Percentiles rank a stretch among this genome's conserved stretches.
These are phyloP conservation scores for Melanargia galathea DNA, from an alignment of 2,888 invertebrate genomes.

Conservation along the genomic window DNA sequence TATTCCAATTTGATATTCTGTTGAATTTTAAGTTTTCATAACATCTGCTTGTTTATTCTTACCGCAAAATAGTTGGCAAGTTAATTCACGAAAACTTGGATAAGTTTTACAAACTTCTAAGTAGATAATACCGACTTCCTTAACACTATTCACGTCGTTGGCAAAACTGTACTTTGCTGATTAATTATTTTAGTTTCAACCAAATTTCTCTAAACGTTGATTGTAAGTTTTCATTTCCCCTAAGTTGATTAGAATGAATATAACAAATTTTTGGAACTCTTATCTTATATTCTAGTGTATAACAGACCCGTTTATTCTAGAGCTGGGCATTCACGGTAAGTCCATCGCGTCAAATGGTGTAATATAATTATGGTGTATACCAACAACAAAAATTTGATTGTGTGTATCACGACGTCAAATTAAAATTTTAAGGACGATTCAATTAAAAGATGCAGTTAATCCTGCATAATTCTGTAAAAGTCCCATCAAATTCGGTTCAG, in stretches of 20 bases:
- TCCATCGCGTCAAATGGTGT: no score
- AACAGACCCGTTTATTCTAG: no score
- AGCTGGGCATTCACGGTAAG: no score
- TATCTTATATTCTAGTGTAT: no score
- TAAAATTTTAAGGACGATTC: no score
- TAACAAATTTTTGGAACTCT: no score
- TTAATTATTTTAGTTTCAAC: not conserved
- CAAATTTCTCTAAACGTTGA: not conserved
- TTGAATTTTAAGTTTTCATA: conserved; percentile 16
- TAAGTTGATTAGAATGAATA: not conserved
- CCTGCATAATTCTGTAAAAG: no score
- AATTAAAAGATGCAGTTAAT: no score
- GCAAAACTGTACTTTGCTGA: conserved; percentile 3
- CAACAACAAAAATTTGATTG: no score
- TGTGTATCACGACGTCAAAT: no score
- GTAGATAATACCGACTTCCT: conserved; percentile 27
- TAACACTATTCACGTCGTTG: conserved; percentile 14
- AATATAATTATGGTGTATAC: no score
- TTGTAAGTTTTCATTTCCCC: not conserved
- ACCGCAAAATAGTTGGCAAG: conserved; percentile 27
- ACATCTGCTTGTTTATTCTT: conserved; percentile 30
- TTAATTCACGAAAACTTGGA: conserved; percentile 34
- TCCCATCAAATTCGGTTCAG: no score
- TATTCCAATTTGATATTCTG: conserved; percentile 1
- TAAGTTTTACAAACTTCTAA: conserved; percentile 28